Evolutionary conservation across 2,888 invertebrate species (phyloP).

Genomic region (Lottia gigantea): DNA sequence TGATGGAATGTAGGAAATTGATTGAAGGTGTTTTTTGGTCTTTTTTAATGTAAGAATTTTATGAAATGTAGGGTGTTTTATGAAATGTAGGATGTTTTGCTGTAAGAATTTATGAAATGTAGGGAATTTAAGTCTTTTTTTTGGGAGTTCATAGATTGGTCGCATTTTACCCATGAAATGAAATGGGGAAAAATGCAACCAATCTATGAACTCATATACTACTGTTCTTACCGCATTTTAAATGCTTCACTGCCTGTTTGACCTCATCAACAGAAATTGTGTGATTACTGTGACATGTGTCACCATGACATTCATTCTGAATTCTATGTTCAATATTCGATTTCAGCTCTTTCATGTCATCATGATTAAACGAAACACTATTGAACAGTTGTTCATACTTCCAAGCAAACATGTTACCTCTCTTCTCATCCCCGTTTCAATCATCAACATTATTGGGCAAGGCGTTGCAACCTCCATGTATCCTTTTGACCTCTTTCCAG

Average conservation of each 20-base stretch:
- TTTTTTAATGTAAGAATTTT: too few relatives aligned
- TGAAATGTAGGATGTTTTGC: too few relatives aligned
- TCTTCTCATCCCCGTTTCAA: not conserved
- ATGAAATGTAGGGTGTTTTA: too few relatives aligned
- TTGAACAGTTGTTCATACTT: not conserved
- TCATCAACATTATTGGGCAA: not conserved
- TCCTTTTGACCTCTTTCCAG: not conserved
- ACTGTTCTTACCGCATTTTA: not conserved
- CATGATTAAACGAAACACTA: not conserved
- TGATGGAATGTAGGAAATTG: too few relatives aligned
- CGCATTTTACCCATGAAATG: too few relatives aligned
- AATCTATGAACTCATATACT: too few relatives aligned
- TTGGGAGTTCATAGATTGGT: too few relatives aligned
- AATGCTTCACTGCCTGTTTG: not conserved
- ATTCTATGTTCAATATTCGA: not conserved
- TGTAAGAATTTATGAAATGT: too few relatives aligned
- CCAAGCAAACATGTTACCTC: not conserved
- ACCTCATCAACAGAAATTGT: not conserved
- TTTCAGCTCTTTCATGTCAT: not conserved
- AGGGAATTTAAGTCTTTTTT: too few relatives aligned
- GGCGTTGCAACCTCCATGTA: not conserved
- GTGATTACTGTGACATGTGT: not conserved
- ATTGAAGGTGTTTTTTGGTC: too few relatives aligned
- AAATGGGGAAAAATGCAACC: too few relatives aligned
- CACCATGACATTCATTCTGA: not conserved